Evolutionary conservation across 2,888 invertebrate genomes (phyloP), one percentile per base, ranked within the genome.

Genomic region (Eledona agricola): DNA sequence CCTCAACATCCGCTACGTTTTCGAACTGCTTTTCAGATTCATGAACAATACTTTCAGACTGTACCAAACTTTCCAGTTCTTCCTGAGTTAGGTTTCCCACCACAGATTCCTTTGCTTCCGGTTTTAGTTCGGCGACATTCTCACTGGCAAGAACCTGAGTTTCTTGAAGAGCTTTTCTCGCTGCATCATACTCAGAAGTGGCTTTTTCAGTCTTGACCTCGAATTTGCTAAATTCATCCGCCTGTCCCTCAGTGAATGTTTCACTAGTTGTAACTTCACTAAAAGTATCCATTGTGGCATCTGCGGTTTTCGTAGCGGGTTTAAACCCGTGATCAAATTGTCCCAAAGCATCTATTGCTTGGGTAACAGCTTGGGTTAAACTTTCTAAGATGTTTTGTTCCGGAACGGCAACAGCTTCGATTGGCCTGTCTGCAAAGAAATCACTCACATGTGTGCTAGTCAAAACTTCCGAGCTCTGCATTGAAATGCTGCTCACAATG

Each of bases 241-340:
- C 80, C 67, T 71, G 75, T 19, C 80, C 73, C 52, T 72, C 72
- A 4, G 78, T 67, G 32, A 79, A 58, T 1, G 80, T 67, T 74
- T 84, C 82, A 7, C 80, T 83, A 6, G 86, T 75, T 60, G 80
- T 80, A 34, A 89, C 58, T 57, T 83, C 72, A 72, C 83, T 79
- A 66, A 75, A 79, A 77, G 77, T 81, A 72, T 78, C 80, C 70
- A 80, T 80, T 45, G 69, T 80, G 28, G 79, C 64, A 29, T 80
- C 73, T n/a, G 81, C 80, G 9, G 62, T 75, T 64, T 84, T 86
- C 29, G 71, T 76, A 37, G 78, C 82, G 6, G 81, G 80, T 66
- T 76, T 75, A 1, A 76, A 60, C 15, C 73, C 73, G 25, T 67
- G 70, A 12, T 64, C 63, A 53, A 80, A 75, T 46, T 59, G 46